Evolutionary conservation across 2,888 invertebrate species (phyloP).

Genomic region (Diogma glabrata): DNA sequence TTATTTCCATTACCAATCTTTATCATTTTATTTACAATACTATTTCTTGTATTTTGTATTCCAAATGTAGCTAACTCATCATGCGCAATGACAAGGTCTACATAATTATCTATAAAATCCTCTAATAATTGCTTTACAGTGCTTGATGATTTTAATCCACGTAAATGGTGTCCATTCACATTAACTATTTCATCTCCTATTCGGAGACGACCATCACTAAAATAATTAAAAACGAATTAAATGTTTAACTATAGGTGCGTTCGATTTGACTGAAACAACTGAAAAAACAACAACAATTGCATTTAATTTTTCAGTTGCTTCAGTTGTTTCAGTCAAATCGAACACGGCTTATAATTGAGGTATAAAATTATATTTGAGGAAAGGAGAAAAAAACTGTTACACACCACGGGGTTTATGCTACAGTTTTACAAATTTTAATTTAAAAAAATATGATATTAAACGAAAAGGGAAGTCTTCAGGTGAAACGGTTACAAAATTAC

Average conservation of each 20-base stretch:
- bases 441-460: too few species aligned
- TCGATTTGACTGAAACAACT: too few species aligned
- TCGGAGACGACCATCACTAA: constrained; percentile 66
- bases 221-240: constrained; percentile 19
- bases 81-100: constrained; percentile 52
- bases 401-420: too few species aligned
- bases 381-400: too few species aligned
- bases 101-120: constrained; percentile 34
- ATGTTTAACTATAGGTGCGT: not conserved
- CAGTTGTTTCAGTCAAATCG: too few species aligned
- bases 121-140: constrained; percentile 46
- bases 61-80: constrained; percentile 44
- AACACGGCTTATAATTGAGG: too few species aligned
- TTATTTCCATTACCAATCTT: not conserved
- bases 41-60: not conserved
- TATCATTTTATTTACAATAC: not conserved
- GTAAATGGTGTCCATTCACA: constrained; percentile 71
- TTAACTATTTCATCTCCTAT: constrained; percentile 84
- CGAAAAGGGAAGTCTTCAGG: too few species aligned
- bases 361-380: too few species aligned
- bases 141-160: constrained; percentile 55
- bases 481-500: too few species aligned
- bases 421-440: too few species aligned
- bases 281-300: too few species aligned
- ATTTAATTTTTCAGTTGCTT: too few species aligned